Conservation (phyloP, 2,113 vertebrate species). For the Peucedramus taeniatus region DNA sequence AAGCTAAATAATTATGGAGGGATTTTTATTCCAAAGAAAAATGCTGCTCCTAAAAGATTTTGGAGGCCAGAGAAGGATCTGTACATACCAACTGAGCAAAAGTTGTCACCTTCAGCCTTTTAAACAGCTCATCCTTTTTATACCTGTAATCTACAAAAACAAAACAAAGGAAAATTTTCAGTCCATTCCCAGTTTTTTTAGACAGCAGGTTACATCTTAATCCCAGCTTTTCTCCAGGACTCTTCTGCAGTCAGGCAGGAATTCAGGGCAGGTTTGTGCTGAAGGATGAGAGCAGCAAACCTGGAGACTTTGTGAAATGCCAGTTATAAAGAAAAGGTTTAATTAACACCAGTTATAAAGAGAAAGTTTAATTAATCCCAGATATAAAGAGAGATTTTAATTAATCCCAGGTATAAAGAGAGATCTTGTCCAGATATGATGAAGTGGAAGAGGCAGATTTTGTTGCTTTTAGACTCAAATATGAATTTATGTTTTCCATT, state of each 20-base stretch:
- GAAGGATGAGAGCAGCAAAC: neutral
- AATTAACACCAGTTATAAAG: neutral
- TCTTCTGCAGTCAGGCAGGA: neutral
- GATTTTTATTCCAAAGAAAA: neutral
- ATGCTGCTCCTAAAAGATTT: neutral
- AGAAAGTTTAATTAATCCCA: neutral
- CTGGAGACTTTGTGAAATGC: neutral
- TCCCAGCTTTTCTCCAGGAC: accelerated
- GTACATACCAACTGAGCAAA: conserved; percentile 91
- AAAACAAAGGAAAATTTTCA: neutral
- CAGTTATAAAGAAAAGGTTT: neutral
- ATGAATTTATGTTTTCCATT: neutral
- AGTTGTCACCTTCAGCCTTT: conserved; percentile 91
- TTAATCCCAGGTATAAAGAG: too few relatives aligned
- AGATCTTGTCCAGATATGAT: neutral
- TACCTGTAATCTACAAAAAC: conserved; percentile 88
- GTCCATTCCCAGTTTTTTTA: neutral
- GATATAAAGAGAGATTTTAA: too few relatives aligned
- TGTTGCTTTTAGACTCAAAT: neutral
- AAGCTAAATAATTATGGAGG: accelerated
- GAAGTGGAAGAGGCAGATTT: neutral
- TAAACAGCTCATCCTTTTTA: conserved; percentile 92
- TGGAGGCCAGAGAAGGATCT: neutral
- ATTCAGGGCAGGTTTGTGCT: neutral
- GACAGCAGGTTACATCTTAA: accelerated